A percentile compares a stretch with the other conserved stretches of the same genome.
phyloP scores from a whole-genome alignment of 2,888 invertebrate genomes.

The Tenthredo livida region DNA sequence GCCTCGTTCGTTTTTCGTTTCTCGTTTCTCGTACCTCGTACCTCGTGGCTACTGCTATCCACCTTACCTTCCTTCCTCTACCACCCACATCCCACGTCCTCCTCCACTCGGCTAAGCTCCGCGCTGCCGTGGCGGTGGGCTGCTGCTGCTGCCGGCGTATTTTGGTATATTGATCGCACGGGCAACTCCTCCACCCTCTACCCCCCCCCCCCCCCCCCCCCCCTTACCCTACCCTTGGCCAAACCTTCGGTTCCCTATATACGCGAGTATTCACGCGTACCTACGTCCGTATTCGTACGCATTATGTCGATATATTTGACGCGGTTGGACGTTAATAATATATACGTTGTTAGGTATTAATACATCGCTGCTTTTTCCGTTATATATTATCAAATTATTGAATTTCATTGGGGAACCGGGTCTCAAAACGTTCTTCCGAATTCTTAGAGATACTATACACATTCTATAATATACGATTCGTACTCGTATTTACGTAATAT shows the following conservation, averaged over 20 bases:
- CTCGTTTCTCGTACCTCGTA: slow-evolving; percentile 1
- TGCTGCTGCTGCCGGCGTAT: slow-evolving; percentile 73
- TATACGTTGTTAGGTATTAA: slow-evolving; percentile 17
- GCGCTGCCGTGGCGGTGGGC: slow-evolving; percentile 38
- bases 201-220: slow-evolving; percentile 63
- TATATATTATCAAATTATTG: not conserved
- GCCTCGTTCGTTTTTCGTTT: not conserved
- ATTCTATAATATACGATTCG: too few species aligned
- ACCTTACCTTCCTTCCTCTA: slow-evolving; percentile 32
- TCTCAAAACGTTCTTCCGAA: not conserved
- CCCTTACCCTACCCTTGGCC: slow-evolving; percentile 65
- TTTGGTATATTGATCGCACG: slow-evolving; percentile 78
- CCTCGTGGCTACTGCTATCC: slow-evolving; percentile 39
- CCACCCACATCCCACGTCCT: slow-evolving; percentile 55
- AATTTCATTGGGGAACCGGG: not conserved
- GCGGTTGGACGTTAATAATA: slow-evolving; percentile 4
- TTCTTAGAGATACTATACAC: not conserved
- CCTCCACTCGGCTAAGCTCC: slow-evolving; percentile 49
- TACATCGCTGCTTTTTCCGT: not conserved
- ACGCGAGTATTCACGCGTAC: slow-evolving; percentile 5
- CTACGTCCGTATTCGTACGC: slow-evolving; percentile 32
- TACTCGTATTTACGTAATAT: not conserved
- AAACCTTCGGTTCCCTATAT: slow-evolving; percentile 57
- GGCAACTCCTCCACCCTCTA: slow-evolving; percentile 72
- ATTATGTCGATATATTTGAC: slow-evolving; percentile 7